These are phyloP conservation scores for Teleogryllus oceanicus DNA, from an alignment of 2,888 invertebrate genomes.

Conservation along the genomic window DNA sequence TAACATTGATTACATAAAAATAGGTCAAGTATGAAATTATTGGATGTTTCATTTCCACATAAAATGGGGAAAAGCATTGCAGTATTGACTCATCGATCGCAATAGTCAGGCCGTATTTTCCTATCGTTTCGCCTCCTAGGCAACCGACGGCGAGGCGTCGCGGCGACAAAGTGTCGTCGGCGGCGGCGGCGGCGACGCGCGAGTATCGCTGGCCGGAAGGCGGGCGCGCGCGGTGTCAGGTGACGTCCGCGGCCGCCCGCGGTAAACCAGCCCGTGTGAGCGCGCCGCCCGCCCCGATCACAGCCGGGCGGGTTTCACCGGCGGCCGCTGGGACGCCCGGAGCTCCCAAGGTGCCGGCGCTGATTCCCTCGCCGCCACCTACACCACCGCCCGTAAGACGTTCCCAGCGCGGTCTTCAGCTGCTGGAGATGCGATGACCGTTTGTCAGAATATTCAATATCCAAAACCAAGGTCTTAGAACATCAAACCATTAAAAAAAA, in stretches of 20 bases:
- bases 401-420: background rate
- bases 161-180: too few species aligned
- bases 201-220: conserved; percentile 5
- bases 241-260: background rate
- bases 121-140: too few species aligned
- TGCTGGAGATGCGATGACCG: background rate
- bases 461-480: too few species aligned
- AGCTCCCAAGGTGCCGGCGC: background rate
- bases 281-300: conserved; percentile 19
- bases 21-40: too few species aligned
- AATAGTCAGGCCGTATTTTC: too few species aligned
- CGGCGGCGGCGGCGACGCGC: too few species aligned
- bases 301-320: conserved; percentile 23
- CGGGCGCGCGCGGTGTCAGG: conserved; percentile 12
- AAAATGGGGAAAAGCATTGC: background rate
- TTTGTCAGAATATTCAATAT: too few species aligned
- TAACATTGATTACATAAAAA: too few species aligned
- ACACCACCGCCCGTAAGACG: background rate
- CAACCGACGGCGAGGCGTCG: too few species aligned
- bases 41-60: too few species aligned
- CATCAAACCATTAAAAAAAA: too few species aligned
- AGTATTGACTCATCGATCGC: too few species aligned
- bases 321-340: conserved; percentile 11
- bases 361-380: background rate
- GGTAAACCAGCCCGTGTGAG: conserved; percentile 30